phyloP scores from a whole-genome alignment of 2,888 invertebrate genomes.

The Mythimna pallens region DNA sequence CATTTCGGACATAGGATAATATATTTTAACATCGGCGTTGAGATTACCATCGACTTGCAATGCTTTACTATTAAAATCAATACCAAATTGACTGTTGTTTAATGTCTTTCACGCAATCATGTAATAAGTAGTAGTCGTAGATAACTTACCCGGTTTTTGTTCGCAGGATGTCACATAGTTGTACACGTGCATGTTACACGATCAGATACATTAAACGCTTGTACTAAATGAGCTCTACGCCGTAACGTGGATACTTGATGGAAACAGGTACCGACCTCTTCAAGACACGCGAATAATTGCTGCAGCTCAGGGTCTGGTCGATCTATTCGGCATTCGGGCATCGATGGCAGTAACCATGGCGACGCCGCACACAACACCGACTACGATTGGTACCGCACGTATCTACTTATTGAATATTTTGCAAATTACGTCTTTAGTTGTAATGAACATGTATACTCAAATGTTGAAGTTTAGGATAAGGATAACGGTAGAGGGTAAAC shows the following conservation, averaged over 20 bases:
- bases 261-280: neutral
- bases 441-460: too few species aligned
- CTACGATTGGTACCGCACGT: neutral
- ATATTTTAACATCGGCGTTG: neutral
- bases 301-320: slow-evolving; percentile 5
- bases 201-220: neutral
- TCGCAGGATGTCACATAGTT: neutral
- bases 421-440: neutral
- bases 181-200: neutral
- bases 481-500: too few species aligned
- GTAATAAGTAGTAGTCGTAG: neutral
- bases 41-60: neutral
- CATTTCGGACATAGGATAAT: neutral
- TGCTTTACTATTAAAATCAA: slow-evolving; percentile 30
- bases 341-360: slow-evolving; percentile 50
- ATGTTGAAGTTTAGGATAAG: too few species aligned
- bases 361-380: slow-evolving; percentile 50
- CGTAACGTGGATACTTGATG: neutral
- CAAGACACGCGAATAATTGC: neutral
- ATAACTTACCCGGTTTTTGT: slow-evolving; percentile 17
- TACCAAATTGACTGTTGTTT: neutral
- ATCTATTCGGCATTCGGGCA: too few species aligned
- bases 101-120: neutral
- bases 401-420: neutral
- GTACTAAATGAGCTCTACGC: neutral